Base-by-base conservation (phyloP, 2,113 vertebrate species). In the Tragelaphus imberbis region DNA sequence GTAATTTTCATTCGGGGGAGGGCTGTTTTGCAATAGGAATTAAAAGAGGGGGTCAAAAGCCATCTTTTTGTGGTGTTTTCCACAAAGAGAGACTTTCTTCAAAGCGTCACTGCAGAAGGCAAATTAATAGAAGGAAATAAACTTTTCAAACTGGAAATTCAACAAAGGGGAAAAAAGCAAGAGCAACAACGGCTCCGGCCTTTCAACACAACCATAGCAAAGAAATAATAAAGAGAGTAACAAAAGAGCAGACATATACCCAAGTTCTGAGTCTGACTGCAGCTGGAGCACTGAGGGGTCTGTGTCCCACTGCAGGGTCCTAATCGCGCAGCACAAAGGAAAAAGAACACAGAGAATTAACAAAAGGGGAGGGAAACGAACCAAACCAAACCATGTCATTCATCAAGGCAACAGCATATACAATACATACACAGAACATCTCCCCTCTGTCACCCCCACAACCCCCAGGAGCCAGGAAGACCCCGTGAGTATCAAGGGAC, bases 291-390 rank as follows among this genome's bases (percentile, higher is more conserved):
- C 99, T 99, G 99, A 99, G 97, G 99, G 99, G 99, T 99, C 99
- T 99, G 99, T 99, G 99, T 99, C 99, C 99, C 99, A 99, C 98
- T 99, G 99, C 99, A 99, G 99, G 98, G 99, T 99, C 99, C 99
- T 99, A 99, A 98, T 98, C 98, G 99, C 98, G 98, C 99, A 98
- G 99, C 98, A 98, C 98, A 97, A 99, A 98, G 98, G 98, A 97
- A 98, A 98, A 98, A 99, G 98, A 99, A 99, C 98, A 99, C 98
- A 99, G 97, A 98, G 98, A 98, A 99, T 99, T 99, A 99, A 99
- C 98, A 95, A 89, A 99, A 98, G 97, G 97, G 97, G 98, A 97
- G 97, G 98, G 97, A 94, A 98, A 97, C 95, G 91, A 82, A 97
- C 84, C 96, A 92, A 97, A 96, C 79, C 90, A 47, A 98, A 98